Evolutionary conservation across 2,888 invertebrate genomes (phyloP), one percentile per base, ranked within the genome.

Genomic region (Acanthacorydalis orientalis): DNA sequence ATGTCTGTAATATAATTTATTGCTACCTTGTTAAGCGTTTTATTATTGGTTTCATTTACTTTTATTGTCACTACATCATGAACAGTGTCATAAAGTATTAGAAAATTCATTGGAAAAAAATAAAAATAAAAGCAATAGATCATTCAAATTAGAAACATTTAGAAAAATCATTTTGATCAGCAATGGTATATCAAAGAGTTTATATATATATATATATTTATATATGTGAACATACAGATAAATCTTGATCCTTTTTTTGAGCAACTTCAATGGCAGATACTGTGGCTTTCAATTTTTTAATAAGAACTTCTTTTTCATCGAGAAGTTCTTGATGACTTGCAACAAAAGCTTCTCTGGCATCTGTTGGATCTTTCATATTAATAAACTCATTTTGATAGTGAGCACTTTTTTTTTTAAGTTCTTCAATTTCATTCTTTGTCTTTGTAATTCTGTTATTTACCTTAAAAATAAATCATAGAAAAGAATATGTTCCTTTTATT

Each of bases 181-280:
- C n/a, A n/a, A n/a, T n/a, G n/a, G n/a, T n/a, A n/a, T n/a, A n/a
- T n/a, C n/a, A n/a, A n/a, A n/a, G n/a, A n/a, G n/a, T n/a, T n/a
- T n/a, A 23, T 23, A 23, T 23, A 23, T 23, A 23, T 23, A 23
- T 23, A 23, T 43, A 15, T 32, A 16, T 14, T 9, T 12, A 12
- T n/a, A 12, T 31, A 43, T 32, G 8, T n/a, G 7, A 34, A 12
- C 16, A n/a, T 23, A 46, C 46, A 11, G 46, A 31, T 31, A 46
- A 31, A 31, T 38, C 32, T 23, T 46, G 34, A 31, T 40, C 39
- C 14, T 31, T 46, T 31, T 39, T 38, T 10, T 39, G 14, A 4
- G 46, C 46, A 9, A 15, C 46, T 39, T 46, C 46, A 31, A 46
- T 46, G 1, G 46, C 46, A 12, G 46, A 38, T 1, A 31, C 15